These are phyloP conservation scores for Vulpes lagopus DNA, from an alignment of 2,113 vertebrate species.

Conservation along the genomic window DNA sequence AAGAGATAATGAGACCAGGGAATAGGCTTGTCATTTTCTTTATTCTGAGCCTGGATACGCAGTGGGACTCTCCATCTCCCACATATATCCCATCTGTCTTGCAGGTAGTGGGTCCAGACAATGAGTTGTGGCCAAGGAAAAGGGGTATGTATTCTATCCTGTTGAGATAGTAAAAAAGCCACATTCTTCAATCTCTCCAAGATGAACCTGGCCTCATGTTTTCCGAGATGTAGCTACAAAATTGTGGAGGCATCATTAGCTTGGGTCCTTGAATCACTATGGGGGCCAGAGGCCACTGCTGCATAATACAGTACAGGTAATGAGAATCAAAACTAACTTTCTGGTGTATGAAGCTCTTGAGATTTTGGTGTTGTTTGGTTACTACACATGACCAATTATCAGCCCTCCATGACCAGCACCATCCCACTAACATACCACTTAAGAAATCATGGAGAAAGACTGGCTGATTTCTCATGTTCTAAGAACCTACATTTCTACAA, in stretches of 20 bases:
- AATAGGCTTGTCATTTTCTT: background rate
- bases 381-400: too few relatives aligned
- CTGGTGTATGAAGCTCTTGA: background rate
- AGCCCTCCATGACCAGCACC: fast-evolving
- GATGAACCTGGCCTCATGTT: background rate
- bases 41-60: background rate
- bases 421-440: fast-evolving
- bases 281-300: background rate
- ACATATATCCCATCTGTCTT: too few relatives aligned
- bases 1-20: too few relatives aligned
- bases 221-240: background rate
- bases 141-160: background rate
- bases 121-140: background rate
- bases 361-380: background rate
- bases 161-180: background rate
- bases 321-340: fast-evolving
- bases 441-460: background rate
- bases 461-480: background rate
- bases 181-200: background rate
- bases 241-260: background rate
- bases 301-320: fast-evolving
- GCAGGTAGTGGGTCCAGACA: background rate
- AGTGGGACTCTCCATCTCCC: background rate
- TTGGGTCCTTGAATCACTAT: background rate
- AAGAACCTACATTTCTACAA: background rate